Evolutionary conservation across 2,797 vertebrate species (phyloP).

Genomic region (Simalia tracyae): DNA sequence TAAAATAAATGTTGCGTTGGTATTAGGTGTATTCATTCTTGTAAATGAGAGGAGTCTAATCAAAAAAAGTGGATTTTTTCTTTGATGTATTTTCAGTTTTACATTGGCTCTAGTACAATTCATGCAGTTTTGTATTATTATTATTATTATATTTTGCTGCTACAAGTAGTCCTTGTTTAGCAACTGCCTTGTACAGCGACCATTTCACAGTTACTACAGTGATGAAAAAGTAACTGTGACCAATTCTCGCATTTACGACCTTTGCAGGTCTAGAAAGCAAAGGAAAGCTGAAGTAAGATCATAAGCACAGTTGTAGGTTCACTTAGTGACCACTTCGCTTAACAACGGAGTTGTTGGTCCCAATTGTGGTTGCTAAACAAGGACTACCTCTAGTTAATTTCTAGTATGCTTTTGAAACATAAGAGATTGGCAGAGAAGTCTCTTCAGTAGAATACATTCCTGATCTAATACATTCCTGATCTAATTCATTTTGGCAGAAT

Average conservation of each 20-base stretch:
- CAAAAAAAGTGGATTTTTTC: too few species aligned
- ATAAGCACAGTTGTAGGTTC: not conserved
- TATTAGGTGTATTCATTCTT: too few species aligned
- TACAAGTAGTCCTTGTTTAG: too few species aligned
- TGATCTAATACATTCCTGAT: not conserved
- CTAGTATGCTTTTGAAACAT: not conserved
- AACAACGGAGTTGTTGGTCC: not conserved
- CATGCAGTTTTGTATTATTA: too few species aligned
- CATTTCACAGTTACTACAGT: not conserved
- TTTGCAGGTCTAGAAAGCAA: not conserved
- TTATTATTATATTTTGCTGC: too few species aligned
- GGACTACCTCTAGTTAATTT: not conserved
- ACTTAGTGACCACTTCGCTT: not conserved
- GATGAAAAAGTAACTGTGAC: not conserved
- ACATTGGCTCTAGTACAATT: too few species aligned
- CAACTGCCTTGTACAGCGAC: too few species aligned
- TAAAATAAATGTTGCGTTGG: too few species aligned
- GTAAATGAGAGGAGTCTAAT: too few species aligned
- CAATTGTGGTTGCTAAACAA: not conserved
- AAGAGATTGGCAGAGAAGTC: not conserved
- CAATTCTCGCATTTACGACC: not conserved
- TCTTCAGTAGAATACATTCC: not conserved
- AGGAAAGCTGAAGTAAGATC: not conserved
- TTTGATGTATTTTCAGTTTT: too few species aligned
- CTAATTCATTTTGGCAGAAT: not conserved